phyloP scores from a whole-genome alignment of 2,888 invertebrate species.

The Rhyacophila evoluta region DNA sequence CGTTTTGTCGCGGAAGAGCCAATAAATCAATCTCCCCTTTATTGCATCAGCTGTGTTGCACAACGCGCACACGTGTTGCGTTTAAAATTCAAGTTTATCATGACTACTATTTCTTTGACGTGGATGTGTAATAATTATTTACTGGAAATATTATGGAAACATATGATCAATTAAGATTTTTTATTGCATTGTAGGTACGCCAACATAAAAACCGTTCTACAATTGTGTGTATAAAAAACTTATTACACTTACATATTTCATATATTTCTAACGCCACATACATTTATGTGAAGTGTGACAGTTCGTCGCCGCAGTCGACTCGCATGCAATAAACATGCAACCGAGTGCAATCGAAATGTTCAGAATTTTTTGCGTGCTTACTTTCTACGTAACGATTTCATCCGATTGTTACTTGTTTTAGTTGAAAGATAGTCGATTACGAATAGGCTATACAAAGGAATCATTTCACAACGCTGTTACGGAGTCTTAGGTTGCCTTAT shows the following conservation, averaged over 20 bases:
- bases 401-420: constrained; percentile 49
- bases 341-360: constrained; percentile 47
- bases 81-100: constrained; percentile 2
- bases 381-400: constrained; percentile 52
- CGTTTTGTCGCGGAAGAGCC: neutral
- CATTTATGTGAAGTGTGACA: neutral
- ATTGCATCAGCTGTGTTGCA: constrained; percentile 14
- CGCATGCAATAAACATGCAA: constrained; percentile 46
- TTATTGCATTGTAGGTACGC: no score
- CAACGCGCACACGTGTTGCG: constrained; percentile 13
- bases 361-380: constrained; percentile 48
- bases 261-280: no score
- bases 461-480: constrained; percentile 48
- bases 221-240: no score
- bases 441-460: constrained; percentile 48
- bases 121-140: no score
- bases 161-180: no score
- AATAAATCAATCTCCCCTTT: constrained; percentile 19
- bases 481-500: constrained; percentile 37
- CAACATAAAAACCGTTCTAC: no score
- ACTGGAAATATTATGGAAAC: no score
- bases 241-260: no score
- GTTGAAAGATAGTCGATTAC: constrained; percentile 52
- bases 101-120: neutral
- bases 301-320: neutral